Base-by-base conservation (phyloP, 2,888 invertebrate genomes). In the Megalurothrips usitatus region DNA sequence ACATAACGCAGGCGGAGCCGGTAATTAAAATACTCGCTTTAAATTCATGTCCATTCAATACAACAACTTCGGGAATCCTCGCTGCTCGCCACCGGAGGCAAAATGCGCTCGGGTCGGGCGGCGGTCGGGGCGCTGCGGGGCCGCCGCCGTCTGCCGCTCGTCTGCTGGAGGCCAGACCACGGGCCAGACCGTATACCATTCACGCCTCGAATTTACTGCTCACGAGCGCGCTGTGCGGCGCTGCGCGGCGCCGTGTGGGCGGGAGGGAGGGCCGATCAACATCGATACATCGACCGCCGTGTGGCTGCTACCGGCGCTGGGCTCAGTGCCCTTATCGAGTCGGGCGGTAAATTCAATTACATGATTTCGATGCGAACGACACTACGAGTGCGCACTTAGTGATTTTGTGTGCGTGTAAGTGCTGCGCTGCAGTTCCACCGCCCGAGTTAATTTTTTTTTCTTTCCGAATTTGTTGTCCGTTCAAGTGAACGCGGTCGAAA, bases 11-110 rank as follows among this genome's bases (percentile, higher is more conserved):
- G 68, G 9, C 63, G 23, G 23, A 23, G 68, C 68, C 23, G 23
- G 68, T 68, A 68, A 68, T 68, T 68, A 68, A 68, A 68, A 68
- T 68, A 68, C 68, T 23, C 68, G 68, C 68, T 68, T 68, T 68
- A 68, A 68, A 68, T 68, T 68, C 68, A 68, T 68, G 23, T 23
- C 68, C 68, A 68, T 68, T 68, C 68, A 68, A 68, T 68, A 68
- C 11, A 19, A 58, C 58, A 58, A 68, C 23, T 68, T 68, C 23
- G n/a, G 68, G 68, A 68, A 68, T 68, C 68, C 23, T 68, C 58
- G 34, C 34, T n/a, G n/a, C n/a, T n/a, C n/a, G 58, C 58, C 58
- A 19, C 58, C 58, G 58, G 58, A 58, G 58, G 58, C 58, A 58
- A 58, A 58, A 58, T 19, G 52, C 14, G 52, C 52, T 52, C 52